These are phyloP conservation scores for Hystrix brachyura DNA, from an alignment of 2,113 vertebrate genomes.

Conservation along the genomic window DNA sequence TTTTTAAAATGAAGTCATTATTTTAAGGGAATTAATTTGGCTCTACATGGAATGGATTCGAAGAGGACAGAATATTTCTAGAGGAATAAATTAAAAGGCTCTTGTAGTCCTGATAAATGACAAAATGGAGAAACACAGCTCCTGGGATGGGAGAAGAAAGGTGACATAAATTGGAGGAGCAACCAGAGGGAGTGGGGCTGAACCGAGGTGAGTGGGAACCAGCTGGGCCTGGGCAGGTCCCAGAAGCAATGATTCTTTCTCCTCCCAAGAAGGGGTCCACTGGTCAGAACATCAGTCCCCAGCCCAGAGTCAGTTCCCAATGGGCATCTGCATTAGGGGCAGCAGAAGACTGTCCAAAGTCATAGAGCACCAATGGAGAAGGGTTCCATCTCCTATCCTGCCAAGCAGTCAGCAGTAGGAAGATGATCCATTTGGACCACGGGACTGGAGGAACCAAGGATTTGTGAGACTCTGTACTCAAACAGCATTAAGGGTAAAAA, in stretches of 20 bases:
- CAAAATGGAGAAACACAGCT: not conserved
- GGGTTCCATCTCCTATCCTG: not conserved
- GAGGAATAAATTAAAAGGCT: conserved; percentile 40
- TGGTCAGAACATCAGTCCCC: not conserved
- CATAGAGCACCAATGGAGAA: not conserved
- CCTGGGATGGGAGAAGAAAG: not conserved
- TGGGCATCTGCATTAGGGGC: not conserved
- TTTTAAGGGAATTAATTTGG: conserved; percentile 47
- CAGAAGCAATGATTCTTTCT: not conserved
- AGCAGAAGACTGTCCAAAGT: not conserved
- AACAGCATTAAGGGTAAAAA: not conserved
- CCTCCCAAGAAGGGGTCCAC: not conserved
- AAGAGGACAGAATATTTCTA: conserved; percentile 30
- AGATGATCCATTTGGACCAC: not conserved
- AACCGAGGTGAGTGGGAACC: not conserved
- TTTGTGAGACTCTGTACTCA: not conserved
- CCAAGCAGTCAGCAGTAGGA: not conserved
- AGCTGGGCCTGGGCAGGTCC: not conserved
- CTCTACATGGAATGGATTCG: not conserved
- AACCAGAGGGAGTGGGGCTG: not conserved
- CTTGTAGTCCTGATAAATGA: not conserved
- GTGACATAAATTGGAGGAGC: not conserved
- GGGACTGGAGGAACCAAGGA: not conserved
- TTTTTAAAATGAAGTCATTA: not conserved
- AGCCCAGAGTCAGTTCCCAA: not conserved